phyloP scores from a whole-genome alignment of 1,140 invertebrate genomes.

The Musca domestica region DNA sequence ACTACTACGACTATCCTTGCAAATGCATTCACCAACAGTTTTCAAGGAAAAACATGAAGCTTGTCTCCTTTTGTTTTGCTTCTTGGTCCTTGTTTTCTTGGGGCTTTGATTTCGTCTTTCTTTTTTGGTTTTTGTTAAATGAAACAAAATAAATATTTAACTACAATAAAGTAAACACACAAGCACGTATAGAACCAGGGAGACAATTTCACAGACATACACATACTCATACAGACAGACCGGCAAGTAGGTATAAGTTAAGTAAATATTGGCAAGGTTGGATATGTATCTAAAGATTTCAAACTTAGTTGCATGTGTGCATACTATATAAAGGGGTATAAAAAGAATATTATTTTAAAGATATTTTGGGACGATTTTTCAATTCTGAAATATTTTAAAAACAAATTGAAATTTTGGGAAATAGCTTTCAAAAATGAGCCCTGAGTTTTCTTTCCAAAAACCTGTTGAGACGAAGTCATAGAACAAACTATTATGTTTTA shows the following conservation, averaged over 20 bases:
- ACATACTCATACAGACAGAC: background rate
- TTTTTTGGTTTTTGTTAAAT: background rate
- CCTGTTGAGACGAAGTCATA: no score
- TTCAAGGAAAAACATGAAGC: background rate
- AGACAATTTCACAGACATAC: background rate
- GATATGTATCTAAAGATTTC: background rate
- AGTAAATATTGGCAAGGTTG: background rate
- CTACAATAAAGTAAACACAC: background rate
- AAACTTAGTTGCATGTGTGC: background rate
- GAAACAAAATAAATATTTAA: slow-evolving; percentile 19
- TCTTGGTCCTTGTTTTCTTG: background rate
- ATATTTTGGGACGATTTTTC: no score
- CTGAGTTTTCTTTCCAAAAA: no score
- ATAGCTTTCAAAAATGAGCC: no score
- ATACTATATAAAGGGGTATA: no score
- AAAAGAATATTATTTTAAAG: no score
- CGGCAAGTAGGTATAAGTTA: background rate
- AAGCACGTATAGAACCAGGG: background rate
- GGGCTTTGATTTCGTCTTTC: background rate
- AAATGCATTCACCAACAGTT: background rate
- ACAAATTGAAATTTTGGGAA: no score
- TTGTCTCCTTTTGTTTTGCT: background rate
- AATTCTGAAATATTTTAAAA: no score
- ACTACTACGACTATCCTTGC: no score
- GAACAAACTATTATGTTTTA: no score